These are phyloP conservation scores for Drosophila carrolli DNA, from an alignment of 1,140 invertebrate genomes.

Conservation along the genomic window DNA sequence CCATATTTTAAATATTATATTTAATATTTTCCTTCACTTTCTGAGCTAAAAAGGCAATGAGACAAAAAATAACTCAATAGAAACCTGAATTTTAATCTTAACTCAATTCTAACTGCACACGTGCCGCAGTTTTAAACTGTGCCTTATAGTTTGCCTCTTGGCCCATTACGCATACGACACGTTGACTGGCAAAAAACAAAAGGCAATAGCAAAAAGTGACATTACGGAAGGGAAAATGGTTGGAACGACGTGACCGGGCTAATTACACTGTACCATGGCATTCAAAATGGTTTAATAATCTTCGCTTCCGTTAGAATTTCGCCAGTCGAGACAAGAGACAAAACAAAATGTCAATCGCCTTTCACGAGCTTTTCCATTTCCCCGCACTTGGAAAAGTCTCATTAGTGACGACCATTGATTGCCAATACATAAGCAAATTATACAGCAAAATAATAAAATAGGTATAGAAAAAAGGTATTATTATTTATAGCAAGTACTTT, in stretches of 20 bases:
- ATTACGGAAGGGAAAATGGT: not conserved
- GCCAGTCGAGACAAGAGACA: slow-evolving; percentile 13
- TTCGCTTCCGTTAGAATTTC: slow-evolving; percentile 72
- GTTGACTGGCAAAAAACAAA: slow-evolving; percentile 34
- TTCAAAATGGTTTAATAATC: slow-evolving; percentile 76
- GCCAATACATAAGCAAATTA: not conserved
- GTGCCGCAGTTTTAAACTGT: not conserved
- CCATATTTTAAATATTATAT: no score
- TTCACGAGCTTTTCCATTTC: not conserved
- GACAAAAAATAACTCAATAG: not conserved
- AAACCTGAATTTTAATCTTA: not conserved
- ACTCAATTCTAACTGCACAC: not conserved
- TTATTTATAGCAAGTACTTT: no score
- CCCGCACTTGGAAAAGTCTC: slow-evolving; percentile 44
- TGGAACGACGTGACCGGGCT: slow-evolving; percentile 38
- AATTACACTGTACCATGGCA: slow-evolving; percentile 68
- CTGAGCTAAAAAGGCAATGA: no score
- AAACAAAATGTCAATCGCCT: slow-evolving; percentile 31
- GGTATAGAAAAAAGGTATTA: no score
- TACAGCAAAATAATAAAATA: no score
- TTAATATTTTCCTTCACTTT: no score
- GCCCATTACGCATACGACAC: slow-evolving; percentile 48
- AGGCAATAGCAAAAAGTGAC: not conserved
- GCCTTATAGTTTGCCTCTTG: not conserved
- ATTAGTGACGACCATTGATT: slow-evolving; percentile 58